Conservation (phyloP, 1,140 invertebrate species). For the Polypedilum pembai region DNA sequence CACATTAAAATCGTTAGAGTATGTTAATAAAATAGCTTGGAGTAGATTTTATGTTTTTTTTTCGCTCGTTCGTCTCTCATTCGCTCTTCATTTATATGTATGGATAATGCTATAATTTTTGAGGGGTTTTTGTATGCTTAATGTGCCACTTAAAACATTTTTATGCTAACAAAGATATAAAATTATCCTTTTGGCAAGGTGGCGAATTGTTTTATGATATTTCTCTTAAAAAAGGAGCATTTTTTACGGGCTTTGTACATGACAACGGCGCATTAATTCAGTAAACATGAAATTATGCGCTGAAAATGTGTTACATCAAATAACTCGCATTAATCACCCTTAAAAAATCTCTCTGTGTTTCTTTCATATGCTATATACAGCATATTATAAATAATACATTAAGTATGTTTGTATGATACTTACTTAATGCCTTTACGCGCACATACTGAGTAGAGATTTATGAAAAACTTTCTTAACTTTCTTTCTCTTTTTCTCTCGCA, state of each 20-base stretch:
- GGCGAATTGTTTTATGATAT: slow-evolving; percentile 27
- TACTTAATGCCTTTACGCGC: no score
- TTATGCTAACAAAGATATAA: slow-evolving; percentile 26
- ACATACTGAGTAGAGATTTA: neutral
- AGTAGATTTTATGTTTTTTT: slow-evolving; percentile 28
- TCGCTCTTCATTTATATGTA: neutral
- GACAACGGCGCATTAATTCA: slow-evolving; percentile 27
- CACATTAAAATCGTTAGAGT: slow-evolving; percentile 24
- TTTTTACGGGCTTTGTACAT: slow-evolving; percentile 22
- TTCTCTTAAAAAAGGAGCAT: slow-evolving; percentile 15
- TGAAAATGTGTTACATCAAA: slow-evolving; percentile 26
- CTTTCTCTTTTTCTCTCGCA: neutral
- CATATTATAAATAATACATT: slow-evolving; percentile 8
- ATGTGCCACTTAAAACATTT: slow-evolving; percentile 25
- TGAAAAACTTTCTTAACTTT: neutral
- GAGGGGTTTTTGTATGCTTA: slow-evolving; percentile 21
- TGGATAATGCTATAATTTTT: slow-evolving; percentile 27
- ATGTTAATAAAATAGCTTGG: slow-evolving; percentile 27
- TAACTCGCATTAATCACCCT: slow-evolving; percentile 24
- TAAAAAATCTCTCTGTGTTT: slow-evolving; percentile 2
- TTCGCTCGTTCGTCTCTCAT: neutral
- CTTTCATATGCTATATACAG: neutral
- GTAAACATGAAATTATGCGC: slow-evolving; percentile 27
- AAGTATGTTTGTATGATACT: neutral
- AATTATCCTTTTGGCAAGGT: slow-evolving; percentile 28